These are phyloP conservation scores for Actenoides hombroni DNA, from an alignment of 2,113 vertebrate species.

Conservation along the genomic window DNA sequence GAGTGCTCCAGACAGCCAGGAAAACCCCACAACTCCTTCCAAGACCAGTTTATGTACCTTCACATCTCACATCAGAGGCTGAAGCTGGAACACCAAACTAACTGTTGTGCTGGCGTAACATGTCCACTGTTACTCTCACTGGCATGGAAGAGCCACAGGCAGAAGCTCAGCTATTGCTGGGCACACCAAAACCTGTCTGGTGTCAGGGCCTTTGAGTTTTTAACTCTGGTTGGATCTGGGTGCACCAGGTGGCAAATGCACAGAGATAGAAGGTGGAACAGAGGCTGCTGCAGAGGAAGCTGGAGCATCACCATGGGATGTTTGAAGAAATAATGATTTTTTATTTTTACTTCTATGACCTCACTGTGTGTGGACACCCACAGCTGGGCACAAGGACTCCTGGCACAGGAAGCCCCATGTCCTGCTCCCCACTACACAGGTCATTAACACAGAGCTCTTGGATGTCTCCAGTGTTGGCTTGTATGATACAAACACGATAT, in stretches of 20 bases:
- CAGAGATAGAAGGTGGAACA: background rate
- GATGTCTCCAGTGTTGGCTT: background rate
- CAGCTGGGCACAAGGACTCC: background rate
- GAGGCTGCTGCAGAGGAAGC: background rate
- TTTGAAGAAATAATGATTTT: background rate
- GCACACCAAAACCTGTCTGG: rapidly evolving
- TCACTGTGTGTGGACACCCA: rapidly evolving
- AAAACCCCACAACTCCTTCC: background rate
- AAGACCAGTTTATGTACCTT: background rate
- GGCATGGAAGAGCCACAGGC: background rate
- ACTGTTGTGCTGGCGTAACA: background rate
- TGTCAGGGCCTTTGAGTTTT: background rate
- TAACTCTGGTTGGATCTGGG: background rate
- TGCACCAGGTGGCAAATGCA: background rate
- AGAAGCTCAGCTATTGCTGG: background rate
- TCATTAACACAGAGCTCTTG: background rate
- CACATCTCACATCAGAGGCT: background rate
- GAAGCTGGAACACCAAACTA: background rate
- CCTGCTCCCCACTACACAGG: background rate
- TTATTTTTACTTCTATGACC: background rate
- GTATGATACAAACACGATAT: rapidly evolving
- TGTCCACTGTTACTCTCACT: background rate
- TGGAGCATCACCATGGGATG: background rate
- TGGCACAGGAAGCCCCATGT: rapidly evolving
- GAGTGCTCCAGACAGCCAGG: background rate